Percentiles rank a stretch among this genome's conserved stretches.
These are phyloP conservation scores for Phaenicophaeus curvirostris DNA, from an alignment of 2,797 vertebrate genomes.

Conservation along the genomic window DNA sequence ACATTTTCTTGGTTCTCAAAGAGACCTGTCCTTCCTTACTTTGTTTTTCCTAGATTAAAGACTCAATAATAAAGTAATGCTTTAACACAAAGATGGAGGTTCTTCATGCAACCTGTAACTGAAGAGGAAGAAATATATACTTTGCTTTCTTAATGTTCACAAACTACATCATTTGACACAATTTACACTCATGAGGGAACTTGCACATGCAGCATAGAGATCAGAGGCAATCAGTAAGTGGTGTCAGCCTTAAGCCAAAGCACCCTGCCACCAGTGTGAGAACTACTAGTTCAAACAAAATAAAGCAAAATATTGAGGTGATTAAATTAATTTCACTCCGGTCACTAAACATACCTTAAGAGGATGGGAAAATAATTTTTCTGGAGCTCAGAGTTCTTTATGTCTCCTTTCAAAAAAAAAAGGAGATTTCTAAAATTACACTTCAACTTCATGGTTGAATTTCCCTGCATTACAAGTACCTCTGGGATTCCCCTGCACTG, in stretches of 20 bases:
- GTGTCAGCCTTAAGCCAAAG: neutral
- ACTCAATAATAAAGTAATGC: neutral
- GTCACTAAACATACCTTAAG: neutral
- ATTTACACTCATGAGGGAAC: neutral
- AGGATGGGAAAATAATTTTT: neutral
- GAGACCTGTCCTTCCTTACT: neutral
- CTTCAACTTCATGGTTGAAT: neutral
- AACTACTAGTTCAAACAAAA: neutral
- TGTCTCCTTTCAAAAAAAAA: neutral
- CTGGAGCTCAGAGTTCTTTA: neutral
- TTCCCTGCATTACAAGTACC: constrained; percentile 35
- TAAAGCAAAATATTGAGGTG: neutral
- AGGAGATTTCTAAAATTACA: neutral
- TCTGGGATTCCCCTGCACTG: constrained; percentile 15
- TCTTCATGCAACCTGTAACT: neutral
- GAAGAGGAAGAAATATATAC: neutral
- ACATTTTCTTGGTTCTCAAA: neutral
- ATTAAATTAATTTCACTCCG: neutral
- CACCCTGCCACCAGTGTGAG: neutral
- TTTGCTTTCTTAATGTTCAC: neutral
- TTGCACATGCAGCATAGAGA: neutral
- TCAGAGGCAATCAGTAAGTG: neutral
- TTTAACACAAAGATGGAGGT: neutral
- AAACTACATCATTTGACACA: neutral
- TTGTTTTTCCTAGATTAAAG: neutral